A percentile compares a stretch with the other conserved stretches of the same genome.
Evolutionary conservation across 2,797 vertebrate species (phyloP).

Genomic region (Anguilla obscura): DNA sequence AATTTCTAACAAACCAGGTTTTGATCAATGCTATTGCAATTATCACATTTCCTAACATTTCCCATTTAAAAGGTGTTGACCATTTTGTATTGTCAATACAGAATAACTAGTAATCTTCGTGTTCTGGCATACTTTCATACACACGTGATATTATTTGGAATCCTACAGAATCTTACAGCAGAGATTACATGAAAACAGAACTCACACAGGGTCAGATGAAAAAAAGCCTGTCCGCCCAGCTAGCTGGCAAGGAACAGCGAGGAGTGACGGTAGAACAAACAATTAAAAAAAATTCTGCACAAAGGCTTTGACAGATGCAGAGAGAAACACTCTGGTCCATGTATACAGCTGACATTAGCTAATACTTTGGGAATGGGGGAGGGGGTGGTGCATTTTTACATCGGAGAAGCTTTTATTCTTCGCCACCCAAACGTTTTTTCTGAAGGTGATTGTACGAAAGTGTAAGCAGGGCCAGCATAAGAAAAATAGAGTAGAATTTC

Average conservation of each 20-base stretch:
- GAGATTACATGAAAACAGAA: background rate
- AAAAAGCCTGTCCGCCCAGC: background rate
- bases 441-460: background rate
- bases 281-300: background rate
- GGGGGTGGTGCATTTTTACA: background rate
- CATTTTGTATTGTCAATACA: background rate
- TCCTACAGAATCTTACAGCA: background rate
- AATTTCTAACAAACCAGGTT: background rate
- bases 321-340: slow-evolving; percentile 19
- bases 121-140: background rate
- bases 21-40: background rate
- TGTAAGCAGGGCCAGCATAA: background rate
- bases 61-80: background rate
- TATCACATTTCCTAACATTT: background rate
- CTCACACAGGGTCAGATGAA: background rate
- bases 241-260: background rate
- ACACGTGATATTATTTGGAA: background rate
- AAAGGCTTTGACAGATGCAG: slow-evolving; percentile 24
- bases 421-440: slow-evolving; percentile 6
- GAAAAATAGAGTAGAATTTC: background rate
- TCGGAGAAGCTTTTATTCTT: slow-evolving; percentile 10
- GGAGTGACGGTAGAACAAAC: background rate
- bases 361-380: slow-evolving; percentile 15
- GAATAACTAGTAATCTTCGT: background rate
- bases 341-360: slow-evolving; percentile 21